Evolutionary conservation across 2,113 vertebrate genomes (phyloP).

Genomic region (Platichthys flesus): DNA sequence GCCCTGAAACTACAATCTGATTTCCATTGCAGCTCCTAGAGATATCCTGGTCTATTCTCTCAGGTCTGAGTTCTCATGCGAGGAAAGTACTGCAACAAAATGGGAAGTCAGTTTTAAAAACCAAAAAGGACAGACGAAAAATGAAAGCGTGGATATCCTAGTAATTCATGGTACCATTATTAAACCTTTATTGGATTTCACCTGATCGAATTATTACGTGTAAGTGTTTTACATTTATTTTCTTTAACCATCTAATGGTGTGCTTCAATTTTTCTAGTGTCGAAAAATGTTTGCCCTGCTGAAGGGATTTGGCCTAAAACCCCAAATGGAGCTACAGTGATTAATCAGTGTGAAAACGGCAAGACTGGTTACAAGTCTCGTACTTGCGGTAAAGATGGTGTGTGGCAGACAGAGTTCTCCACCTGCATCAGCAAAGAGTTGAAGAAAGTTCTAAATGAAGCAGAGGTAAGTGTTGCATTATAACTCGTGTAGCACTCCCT

Average conservation of each 20-base stretch:
- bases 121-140: accelerated
- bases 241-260: not conserved
- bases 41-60: not conserved
- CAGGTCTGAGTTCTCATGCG: accelerated
- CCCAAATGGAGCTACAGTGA: conserved; percentile 40
- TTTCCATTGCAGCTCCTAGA: conserved; percentile 27
- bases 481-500: not conserved
- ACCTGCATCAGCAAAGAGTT: conserved; percentile 58
- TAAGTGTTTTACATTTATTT: not conserved
- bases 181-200: not conserved
- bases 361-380: conserved; percentile 61
- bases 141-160: conserved; percentile 16
- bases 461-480: conserved; percentile 59
- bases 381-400: not conserved
- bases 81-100: accelerated
- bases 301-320: conserved; percentile 55
- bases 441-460: conserved; percentile 16
- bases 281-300: too few species aligned
- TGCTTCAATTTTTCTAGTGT: conserved; percentile 10
- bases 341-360: conserved; percentile 25
- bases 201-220: too few species aligned
- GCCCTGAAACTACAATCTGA: not conserved
- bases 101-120: conserved; percentile 56
- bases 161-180: conserved; percentile 65
- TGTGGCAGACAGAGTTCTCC: conserved; percentile 1